phyloP scores from a whole-genome alignment of 2,888 invertebrate species.

The Leptinotarsa peninsularis region DNA sequence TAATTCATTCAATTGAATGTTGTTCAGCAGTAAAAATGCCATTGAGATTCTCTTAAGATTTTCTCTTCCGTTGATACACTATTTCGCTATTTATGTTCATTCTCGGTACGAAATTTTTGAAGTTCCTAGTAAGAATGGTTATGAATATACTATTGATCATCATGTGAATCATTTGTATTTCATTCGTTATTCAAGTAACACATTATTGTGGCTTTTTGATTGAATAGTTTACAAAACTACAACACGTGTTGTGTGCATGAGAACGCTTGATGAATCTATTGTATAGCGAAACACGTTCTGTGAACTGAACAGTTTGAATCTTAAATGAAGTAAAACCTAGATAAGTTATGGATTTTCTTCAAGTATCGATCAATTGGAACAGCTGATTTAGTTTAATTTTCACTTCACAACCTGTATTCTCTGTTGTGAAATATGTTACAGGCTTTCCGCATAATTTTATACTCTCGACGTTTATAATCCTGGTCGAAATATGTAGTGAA shows the following conservation, averaged over 20 bases:
- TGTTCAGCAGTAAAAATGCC: constrained; percentile 36
- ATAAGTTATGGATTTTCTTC: too few species aligned
- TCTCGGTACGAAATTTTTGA: neutral
- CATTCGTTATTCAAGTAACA: too few species aligned
- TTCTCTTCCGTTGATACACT: neutral
- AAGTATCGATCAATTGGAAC: neutral
- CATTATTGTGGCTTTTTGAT: too few species aligned
- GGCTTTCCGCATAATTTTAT: neutral
- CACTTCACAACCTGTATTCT: constrained; percentile 5
- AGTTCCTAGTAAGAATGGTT: neutral
- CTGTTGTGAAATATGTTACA: constrained; percentile 1
- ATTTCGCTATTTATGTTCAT: neutral
- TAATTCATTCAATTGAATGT: constrained; percentile 41
- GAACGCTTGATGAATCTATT: too few species aligned
- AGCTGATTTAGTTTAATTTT: constrained; percentile 16
- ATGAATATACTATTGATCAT: neutral
- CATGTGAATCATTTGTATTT: constrained; percentile 6
- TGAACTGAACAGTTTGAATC: too few species aligned
- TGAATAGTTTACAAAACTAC: too few species aligned
- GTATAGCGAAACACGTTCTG: too few species aligned
- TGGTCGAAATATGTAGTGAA: constrained; percentile 4
- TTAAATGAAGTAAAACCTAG: too few species aligned
- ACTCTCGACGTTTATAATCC: neutral
- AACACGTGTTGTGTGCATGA: too few species aligned
- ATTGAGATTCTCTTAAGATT: neutral